Evolutionary conservation across 2,797 vertebrate species (phyloP), one percentile per base, ranked within the genome.

Genomic region (Sebastolobus alascanus): DNA sequence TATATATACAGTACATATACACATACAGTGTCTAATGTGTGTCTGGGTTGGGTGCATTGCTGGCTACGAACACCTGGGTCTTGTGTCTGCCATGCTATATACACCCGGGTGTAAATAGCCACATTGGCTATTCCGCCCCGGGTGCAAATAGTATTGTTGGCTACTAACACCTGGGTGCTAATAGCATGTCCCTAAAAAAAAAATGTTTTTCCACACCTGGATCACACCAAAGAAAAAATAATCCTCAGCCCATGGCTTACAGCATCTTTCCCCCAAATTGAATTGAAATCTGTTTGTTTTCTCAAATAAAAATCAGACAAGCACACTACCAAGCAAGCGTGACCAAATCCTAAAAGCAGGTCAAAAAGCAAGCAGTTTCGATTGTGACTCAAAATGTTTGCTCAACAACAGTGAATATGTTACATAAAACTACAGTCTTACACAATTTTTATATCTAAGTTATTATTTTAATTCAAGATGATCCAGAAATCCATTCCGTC

Each of bases 341-440:
- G n/a, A 68, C n/a, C 3, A 63, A 81, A 75, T 73, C 37, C 69
- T 59, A 22, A 68, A 78, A 72, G 38, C 46, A 59, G 43, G 54
- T 73, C 61, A 67, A 33, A 54, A 40, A 56, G 29, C 35, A 55
- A 71, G 29, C 68, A 58, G 67, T 27, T 65, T 56, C 25, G 68
- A 65, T 2, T 66, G 20, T 0, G 60, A 69, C 61, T 81, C 27
- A 50, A 33, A 63, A 72, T 70, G 20, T 73, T 79, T 54, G 13
- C 37, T 68, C 14, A 65, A 58, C 13, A 50, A 65, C 40, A 70
- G 12, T 16, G 40, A 4, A 54, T 1, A 22, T 2, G 55, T 82
- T 80, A 72, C 25, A 31, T 56, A 65, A 76, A 84, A n/a, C 29
- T 29, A 35, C 61, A 71, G 68, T 50, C 12, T 71, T 13, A 55